A percentile compares a stretch with the other conserved stretches of the same genome.
Conservation (phyloP, 2,888 invertebrate species). For the Muscina levida region DNA sequence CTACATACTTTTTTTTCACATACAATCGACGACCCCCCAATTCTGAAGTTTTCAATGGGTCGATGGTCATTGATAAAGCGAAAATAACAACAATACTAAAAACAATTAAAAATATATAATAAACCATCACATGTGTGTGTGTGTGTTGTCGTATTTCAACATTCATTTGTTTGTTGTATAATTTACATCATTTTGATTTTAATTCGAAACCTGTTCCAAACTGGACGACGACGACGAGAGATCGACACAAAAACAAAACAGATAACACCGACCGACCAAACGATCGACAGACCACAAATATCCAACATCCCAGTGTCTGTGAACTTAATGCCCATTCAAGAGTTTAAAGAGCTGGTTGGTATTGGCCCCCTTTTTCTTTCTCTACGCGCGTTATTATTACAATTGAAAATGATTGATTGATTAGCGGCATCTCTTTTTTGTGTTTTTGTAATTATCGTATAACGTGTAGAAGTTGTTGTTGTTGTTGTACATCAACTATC, state of each 20-base stretch:
- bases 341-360: background rate
- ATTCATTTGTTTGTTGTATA: slow-evolving; percentile 1
- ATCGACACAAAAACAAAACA: background rate
- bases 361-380: background rate
- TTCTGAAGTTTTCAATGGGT: too few relatives aligned
- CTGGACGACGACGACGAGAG: background rate
- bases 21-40: too few relatives aligned
- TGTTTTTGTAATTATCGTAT: slow-evolving; percentile 11
- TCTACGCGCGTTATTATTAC: slow-evolving; percentile 7
- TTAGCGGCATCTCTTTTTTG: slow-evolving; percentile 35
- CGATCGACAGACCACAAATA: background rate
- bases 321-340: slow-evolving; percentile 20
- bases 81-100: too few relatives aligned
- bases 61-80: too few relatives aligned
- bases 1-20: too few relatives aligned
- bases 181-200: background rate
- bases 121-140: too few relatives aligned
- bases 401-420: slow-evolving; percentile 39
- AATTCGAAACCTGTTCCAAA: background rate
- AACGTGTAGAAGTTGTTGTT: background rate
- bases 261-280: too few relatives aligned
- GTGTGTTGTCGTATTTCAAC: slow-evolving; percentile 4
- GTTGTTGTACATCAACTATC: background rate
- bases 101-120: too few relatives aligned
- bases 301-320: background rate